phyloP scores from a whole-genome alignment of 2,888 invertebrate genomes.

The Drosophila neotestacea region DNA sequence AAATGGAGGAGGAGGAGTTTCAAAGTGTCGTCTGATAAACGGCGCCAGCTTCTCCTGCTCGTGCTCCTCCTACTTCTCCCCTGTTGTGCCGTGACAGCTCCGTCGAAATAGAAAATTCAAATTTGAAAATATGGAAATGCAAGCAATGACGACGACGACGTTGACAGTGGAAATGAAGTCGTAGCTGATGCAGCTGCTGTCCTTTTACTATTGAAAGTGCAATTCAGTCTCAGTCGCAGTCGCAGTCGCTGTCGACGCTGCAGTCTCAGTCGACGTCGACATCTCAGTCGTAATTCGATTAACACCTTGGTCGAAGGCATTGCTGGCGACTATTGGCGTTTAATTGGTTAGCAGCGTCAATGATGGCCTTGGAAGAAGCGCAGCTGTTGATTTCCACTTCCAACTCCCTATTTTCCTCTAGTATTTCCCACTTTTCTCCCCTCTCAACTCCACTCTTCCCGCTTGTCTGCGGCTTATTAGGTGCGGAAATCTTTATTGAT shows the following conservation, averaged over 20 bases:
- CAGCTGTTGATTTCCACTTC: constrained; percentile 15
- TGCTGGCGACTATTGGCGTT: constrained; percentile 68
- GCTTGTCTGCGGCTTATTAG: constrained; percentile 75
- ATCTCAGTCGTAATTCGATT: constrained; percentile 68
- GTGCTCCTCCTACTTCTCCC: background rate
- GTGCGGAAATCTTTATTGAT: constrained; percentile 83
- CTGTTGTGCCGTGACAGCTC: constrained; percentile 20
- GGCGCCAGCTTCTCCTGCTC: constrained; percentile 39
- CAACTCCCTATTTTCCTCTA: background rate
- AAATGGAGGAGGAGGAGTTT: constrained; percentile 3
- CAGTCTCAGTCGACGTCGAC: constrained; percentile 5
- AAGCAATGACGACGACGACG: constrained; percentile 35
- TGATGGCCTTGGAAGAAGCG: constrained; percentile 45
- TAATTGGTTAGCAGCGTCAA: constrained; percentile 75
- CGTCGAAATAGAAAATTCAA: constrained; percentile 73
- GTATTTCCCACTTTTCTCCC: background rate
- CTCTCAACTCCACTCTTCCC: constrained; percentile 3
- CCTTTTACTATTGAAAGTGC: constrained; percentile 33
- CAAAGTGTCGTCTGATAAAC: constrained; percentile 68
- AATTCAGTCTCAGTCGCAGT: constrained; percentile 20
- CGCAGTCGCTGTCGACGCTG: background rate
- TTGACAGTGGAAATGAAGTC: constrained; percentile 42
- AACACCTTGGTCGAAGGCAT: constrained; percentile 60
- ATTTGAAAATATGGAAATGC: constrained; percentile 78
- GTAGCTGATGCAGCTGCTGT: constrained; percentile 46